phyloP scores from a whole-genome alignment of 2,797 vertebrate genomes.

The Falco novaeseelandiae region DNA sequence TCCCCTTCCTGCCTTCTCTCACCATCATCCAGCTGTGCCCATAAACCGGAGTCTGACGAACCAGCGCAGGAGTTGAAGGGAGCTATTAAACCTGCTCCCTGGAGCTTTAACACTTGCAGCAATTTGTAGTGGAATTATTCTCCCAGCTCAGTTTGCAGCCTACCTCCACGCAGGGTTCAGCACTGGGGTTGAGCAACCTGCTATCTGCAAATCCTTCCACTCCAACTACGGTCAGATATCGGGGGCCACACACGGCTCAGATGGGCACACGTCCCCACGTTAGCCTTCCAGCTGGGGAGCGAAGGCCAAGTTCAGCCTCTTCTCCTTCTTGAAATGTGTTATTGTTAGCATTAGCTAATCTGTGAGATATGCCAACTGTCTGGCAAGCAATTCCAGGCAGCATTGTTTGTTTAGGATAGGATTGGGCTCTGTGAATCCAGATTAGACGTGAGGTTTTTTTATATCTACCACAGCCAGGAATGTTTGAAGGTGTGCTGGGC shows the following conservation, averaged over 20 bases:
- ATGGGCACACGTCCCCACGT: not conserved
- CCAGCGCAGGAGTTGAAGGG: not conserved
- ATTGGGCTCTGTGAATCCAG: not conserved
- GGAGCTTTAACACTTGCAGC: conserved; percentile 63
- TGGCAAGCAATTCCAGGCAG: not conserved
- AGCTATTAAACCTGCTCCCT: conserved; percentile 50
- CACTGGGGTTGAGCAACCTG: not conserved
- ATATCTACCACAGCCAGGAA: conserved; percentile 7
- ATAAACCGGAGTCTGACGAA: conserved; percentile 8
- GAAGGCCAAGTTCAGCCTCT: not conserved
- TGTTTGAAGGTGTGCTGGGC: not conserved
- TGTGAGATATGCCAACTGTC: not conserved
- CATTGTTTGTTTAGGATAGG: conserved; percentile 18
- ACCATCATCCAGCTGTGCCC: conserved; percentile 42
- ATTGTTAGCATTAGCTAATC: not conserved
- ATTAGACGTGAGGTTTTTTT: not conserved
- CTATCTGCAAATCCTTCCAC: not conserved
- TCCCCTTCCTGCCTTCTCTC: conserved; percentile 12
- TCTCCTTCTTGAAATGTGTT: not conserved
- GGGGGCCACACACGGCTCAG: not conserved
- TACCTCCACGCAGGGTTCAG: not conserved
- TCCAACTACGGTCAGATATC: not conserved
- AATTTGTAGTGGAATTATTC: conserved; percentile 73
- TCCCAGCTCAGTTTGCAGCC: conserved; percentile 32
- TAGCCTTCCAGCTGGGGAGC: not conserved